A percentile compares a stretch with the other conserved stretches of the same genome.
phyloP scores from a whole-genome alignment of 1,140 invertebrate genomes.

The Nymphalis io region DNA sequence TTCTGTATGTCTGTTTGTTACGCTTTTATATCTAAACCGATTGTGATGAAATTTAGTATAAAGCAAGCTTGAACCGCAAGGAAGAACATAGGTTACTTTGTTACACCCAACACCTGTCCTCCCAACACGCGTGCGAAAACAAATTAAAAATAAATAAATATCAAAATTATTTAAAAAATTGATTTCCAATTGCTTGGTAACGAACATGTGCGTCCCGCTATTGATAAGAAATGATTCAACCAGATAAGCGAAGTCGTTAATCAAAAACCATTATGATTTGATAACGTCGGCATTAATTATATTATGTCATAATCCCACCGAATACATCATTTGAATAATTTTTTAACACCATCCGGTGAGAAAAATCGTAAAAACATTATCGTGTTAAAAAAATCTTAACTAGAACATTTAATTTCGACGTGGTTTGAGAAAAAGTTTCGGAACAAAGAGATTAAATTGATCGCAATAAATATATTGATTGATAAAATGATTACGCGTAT shows the following conservation, averaged over 20 bases:
- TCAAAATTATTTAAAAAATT: too few species aligned
- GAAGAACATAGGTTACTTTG: too few species aligned
- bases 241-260: neutral
- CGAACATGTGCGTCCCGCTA: neutral
- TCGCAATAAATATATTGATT: slow-evolving; percentile 4
- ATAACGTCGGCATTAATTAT: neutral
- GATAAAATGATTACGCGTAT: slow-evolving; percentile 14
- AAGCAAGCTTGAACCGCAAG: too few species aligned
- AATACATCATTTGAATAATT: neutral
- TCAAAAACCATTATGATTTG: neutral
- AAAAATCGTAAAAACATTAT: slow-evolving; percentile 11
- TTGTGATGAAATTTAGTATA: too few species aligned
- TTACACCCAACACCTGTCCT: too few species aligned
- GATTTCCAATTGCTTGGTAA: too few species aligned
- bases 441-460: slow-evolving; percentile 23
- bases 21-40: too few species aligned
- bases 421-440: slow-evolving; percentile 8
- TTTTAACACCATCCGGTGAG: neutral
- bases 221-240: neutral
- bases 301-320: slow-evolving; percentile 4
- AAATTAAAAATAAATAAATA: too few species aligned
- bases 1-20: too few species aligned
- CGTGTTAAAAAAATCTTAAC: neutral
- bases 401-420: neutral
- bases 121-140: too few species aligned